Evolutionary conservation across 2,888 invertebrate species (phyloP), one percentile per base, ranked within the genome.

Genomic region (Nomada fabriciana): DNA sequence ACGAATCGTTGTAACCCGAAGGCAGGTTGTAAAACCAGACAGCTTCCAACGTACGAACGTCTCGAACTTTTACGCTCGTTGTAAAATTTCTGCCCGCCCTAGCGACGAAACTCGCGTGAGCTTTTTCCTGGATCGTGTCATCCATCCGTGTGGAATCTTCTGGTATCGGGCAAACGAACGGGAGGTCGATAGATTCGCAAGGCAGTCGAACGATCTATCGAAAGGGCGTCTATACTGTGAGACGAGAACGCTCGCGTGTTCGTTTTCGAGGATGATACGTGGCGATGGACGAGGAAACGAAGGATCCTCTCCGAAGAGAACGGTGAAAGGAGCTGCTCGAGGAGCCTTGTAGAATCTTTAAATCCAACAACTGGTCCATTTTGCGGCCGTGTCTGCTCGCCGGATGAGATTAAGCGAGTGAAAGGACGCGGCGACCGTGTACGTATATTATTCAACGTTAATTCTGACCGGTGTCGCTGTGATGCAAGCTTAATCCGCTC

Each of bases 361-460:
- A 69, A 80, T 63, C 47, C 74, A 43, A 43, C 76, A 86, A 84
- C 76, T 87, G 82, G 80, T 83, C 72, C 77, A 82, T 71, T 76
- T 57, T 36, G 65, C 36, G 60, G 55, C 59, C 36, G 43, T 52
- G 59, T 68, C 53, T 76, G 50, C 71, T 60, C 55, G 59, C 52
- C 60, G 69, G 78, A 52, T 63, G 70, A 81, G 76, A 85, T 80
- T 85, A 77, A 85, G 57, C 70, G 71, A 69, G 90, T 89, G 90
- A 90, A 90, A 90, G 90, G 90, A 88, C 70, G 78, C 55, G 79
- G 55, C 57, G 69, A 61, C 64, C 67, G 78, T 78, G 70, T 64
- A 55, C 7, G n/a, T 25, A 18, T 25, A 68, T 79, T 79, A 75
- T 60, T 72, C 50, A 18, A 29, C 64, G n/a, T 59, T 55, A 55